A percentile compares a stretch with the other conserved stretches of the same genome.
phyloP scores from a whole-genome alignment of 1,140 invertebrate genomes.

The Drosophila fuyamai region DNA sequence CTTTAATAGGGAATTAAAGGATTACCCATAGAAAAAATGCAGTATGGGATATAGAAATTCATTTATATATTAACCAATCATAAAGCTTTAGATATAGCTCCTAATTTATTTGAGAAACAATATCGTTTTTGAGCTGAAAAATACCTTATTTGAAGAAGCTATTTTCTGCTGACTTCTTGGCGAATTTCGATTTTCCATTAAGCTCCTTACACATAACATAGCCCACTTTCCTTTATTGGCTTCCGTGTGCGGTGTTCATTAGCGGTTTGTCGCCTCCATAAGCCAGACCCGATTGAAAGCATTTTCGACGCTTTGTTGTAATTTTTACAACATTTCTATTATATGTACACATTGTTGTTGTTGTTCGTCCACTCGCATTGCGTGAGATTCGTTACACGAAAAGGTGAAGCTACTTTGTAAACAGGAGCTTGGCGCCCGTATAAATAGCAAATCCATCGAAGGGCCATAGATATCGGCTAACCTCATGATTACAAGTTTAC shows the following conservation, averaged over 20 bases:
- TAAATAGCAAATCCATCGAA: conserved; percentile 53
- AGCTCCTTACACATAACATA: conserved; percentile 16
- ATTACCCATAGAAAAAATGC: neutral
- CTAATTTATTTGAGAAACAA: neutral
- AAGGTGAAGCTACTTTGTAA: conserved; percentile 17
- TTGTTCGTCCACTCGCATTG: conserved; percentile 35
- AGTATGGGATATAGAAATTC: too few species aligned
- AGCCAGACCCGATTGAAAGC: conserved; percentile 27
- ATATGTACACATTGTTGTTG: neutral
- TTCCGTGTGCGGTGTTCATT: conserved; percentile 74
- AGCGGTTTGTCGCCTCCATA: conserved; percentile 71
- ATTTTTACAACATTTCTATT: conserved; percentile 62
- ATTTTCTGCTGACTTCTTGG: conserved; percentile 19
- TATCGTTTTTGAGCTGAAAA: neutral
- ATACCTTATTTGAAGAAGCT: neutral
- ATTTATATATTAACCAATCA: too few species aligned
- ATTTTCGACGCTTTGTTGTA: conserved; percentile 55
- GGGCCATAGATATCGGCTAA: conserved; percentile 26
- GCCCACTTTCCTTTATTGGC: conserved; percentile 20
- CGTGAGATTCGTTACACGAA: conserved; percentile 25
- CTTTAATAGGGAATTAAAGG: neutral
- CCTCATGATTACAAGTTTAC: conserved; percentile 24
- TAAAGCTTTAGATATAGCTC: too few species aligned
- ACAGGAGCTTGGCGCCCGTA: conserved; percentile 22
- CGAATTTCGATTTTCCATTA: conserved; percentile 69